phyloP scores from a whole-genome alignment of 2,797 vertebrate genomes.

The Argyrosomus regius region DNA sequence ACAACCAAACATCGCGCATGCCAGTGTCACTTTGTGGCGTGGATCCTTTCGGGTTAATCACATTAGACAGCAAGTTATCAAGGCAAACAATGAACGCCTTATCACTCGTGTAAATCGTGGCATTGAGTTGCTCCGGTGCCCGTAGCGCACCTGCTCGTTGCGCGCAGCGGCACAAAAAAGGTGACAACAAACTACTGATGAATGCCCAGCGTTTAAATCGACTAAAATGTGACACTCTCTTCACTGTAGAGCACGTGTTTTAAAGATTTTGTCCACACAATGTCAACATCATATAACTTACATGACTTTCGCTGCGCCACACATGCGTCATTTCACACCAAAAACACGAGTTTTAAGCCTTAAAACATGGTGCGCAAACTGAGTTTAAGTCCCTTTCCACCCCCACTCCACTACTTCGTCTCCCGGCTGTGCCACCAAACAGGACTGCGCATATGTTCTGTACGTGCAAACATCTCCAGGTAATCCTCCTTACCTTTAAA shows the following conservation, averaged over 20 bases:
- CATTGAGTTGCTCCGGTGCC: constrained; percentile 9
- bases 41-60: constrained; percentile 73
- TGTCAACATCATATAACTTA: not conserved
- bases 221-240: not conserved
- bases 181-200: constrained; percentile 36
- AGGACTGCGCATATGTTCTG: not conserved
- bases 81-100: constrained; percentile 46
- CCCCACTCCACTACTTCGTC: not conserved
- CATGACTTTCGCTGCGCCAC: not conserved
- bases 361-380: constrained; percentile 11
- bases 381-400: constrained; percentile 15
- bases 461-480: constrained; percentile 14
- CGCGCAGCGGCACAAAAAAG: constrained; percentile 42
- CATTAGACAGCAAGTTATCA: constrained; percentile 72
- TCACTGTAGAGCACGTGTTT: not conserved
- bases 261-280: not conserved
- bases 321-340: not conserved
- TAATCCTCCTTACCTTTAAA: constrained; percentile 85
- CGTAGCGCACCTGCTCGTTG: constrained; percentile 59
- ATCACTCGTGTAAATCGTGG: constrained; percentile 34
- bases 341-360: not conserved
- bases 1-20: constrained; percentile 7
- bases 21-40: constrained; percentile 3
- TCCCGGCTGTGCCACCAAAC: not conserved
- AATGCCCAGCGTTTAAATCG: not conserved